phyloP scores from a whole-genome alignment of 2,797 vertebrate genomes.

The Pteropus rufus region DNA sequence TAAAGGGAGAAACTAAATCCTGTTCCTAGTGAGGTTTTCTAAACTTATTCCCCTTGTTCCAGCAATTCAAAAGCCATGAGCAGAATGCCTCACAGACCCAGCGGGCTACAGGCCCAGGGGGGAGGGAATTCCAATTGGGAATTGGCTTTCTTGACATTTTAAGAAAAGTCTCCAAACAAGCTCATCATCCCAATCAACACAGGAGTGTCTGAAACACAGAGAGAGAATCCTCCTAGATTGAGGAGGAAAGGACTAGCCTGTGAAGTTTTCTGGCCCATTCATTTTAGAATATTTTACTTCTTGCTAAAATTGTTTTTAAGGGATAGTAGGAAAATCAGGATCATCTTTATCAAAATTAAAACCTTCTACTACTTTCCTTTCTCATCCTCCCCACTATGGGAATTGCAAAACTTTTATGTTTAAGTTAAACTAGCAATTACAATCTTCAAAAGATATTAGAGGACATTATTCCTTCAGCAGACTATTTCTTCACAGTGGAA shows the following conservation, averaged over 20 bases:
- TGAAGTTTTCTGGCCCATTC: background rate
- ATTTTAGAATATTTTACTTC: conserved; percentile 14
- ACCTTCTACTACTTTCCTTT: background rate
- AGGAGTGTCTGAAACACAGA: background rate
- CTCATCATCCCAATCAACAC: background rate
- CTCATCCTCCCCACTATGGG: background rate
- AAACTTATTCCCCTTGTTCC: background rate
- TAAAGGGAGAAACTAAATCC: background rate
- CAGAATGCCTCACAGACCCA: background rate
- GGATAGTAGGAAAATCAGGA: conserved; percentile 17
- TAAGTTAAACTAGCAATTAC: conserved; percentile 33
- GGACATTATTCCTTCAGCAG: background rate
- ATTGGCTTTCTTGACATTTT: conserved; percentile 39
- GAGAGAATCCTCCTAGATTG: background rate
- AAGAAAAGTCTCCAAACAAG: background rate
- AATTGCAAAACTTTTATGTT: background rate
- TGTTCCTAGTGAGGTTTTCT: background rate
- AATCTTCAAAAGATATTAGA: background rate
- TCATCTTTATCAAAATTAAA: conserved; percentile 38
- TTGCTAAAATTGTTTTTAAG: conserved; percentile 38
- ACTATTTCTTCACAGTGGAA: conserved; percentile 24
- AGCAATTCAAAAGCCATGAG: conserved; percentile 17
- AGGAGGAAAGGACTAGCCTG: background rate
- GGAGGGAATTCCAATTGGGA: background rate
- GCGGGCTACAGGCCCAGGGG: background rate